Conservation (phyloP, 2,797 vertebrate species). For the Epinephelus malabaricus region DNA sequence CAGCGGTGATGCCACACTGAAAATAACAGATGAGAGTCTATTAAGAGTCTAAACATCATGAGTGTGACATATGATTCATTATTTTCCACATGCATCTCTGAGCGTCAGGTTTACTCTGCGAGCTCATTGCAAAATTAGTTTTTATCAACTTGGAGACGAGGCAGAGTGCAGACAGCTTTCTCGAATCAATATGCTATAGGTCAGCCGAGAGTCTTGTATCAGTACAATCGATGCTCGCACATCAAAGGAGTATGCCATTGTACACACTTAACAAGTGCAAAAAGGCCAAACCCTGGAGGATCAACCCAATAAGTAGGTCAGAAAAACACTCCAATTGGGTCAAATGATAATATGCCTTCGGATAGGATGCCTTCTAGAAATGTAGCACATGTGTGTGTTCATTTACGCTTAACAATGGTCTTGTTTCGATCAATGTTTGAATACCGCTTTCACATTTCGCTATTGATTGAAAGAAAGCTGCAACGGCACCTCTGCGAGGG, state of each 20-base stretch:
- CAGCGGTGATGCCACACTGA: conserved; percentile 12
- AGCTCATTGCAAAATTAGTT: conserved; percentile 70
- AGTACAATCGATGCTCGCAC: conserved; percentile 81
- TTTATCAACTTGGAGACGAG: conserved; percentile 69
- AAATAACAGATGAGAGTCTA: conserved; percentile 29
- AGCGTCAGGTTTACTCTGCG: conserved; percentile 28
- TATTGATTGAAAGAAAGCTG: conserved; percentile 61
- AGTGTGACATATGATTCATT: conserved; percentile 30
- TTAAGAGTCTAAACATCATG: conserved; percentile 37
- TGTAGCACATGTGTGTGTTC: conserved; percentile 29
- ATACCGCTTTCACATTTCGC: conserved; percentile 41
- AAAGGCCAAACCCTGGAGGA: conserved; percentile 80
- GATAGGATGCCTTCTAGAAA: conserved; percentile 56
- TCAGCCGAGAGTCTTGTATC: conserved; percentile 83
- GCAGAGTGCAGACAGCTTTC: conserved; percentile 67
- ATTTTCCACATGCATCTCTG: conserved; percentile 41
- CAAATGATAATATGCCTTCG: conserved; percentile 78
- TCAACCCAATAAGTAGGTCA: conserved; percentile 81
- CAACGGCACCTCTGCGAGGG: conserved; percentile 16
- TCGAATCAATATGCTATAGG: conserved; percentile 83
- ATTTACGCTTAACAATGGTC: conserved; percentile 31
- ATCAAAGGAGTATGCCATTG: conserved; percentile 82
- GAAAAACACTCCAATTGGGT: conserved; percentile 82
- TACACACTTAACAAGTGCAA: conserved; percentile 81
- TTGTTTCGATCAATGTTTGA: conserved; percentile 55